Percentiles rank a stretch among this genome's conserved stretches.
These are phyloP conservation scores for Lepus timidus DNA, from an alignment of 2,113 vertebrate species.

Conservation along the genomic window DNA sequence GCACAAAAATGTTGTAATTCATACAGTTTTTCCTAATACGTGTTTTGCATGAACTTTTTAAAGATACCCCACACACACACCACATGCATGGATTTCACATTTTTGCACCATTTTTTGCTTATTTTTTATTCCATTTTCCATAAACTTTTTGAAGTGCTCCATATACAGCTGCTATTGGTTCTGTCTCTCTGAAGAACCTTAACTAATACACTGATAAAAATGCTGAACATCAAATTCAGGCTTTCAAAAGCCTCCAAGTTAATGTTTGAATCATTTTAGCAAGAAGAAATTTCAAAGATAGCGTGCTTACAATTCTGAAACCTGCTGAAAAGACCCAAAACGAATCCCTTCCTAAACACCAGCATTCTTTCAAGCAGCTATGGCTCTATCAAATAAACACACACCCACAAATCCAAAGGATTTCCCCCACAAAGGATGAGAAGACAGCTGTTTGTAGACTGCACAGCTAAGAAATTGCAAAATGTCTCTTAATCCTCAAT, in stretches of 20 bases:
- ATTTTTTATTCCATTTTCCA: neutral
- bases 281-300: neutral
- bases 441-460: neutral
- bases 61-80: no score
- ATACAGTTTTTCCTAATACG: no score
- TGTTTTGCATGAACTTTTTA: no score
- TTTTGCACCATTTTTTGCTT: no score
- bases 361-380: neutral
- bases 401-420: slow-evolving; percentile 1
- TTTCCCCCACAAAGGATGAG: neutral
- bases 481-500: neutral
- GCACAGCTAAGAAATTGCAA: neutral
- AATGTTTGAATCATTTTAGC: neutral
- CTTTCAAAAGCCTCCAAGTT: neutral
- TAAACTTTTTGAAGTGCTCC: no score
- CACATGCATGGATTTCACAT: no score
- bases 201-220: neutral
- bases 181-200: neutral
- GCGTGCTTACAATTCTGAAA: neutral
- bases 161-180: neutral
- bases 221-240: neutral
- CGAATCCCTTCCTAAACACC: slow-evolving; percentile 4
- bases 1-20: no score
- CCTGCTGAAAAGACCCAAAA: neutral
- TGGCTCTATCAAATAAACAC: neutral